Conservation (phyloP, 2,888 invertebrate genomes). For the Papilio gigon region DNA sequence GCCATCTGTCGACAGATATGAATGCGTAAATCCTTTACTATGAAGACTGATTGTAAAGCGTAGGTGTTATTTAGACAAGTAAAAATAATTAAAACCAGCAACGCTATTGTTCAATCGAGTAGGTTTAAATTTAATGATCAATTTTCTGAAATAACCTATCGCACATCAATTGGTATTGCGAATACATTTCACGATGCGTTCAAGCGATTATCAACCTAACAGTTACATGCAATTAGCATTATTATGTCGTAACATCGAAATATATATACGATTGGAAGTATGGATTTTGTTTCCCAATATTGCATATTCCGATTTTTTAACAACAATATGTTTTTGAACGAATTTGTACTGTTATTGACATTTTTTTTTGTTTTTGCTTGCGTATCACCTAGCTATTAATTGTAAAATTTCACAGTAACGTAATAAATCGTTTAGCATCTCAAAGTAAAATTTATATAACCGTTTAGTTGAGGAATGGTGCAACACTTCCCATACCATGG, state of each 20-base stretch:
- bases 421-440: not conserved
- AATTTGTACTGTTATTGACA: not conserved
- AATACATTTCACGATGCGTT: slow-evolving; percentile 18
- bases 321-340: not conserved
- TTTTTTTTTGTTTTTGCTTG: not conserved
- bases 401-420: not conserved
- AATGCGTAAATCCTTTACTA: slow-evolving; percentile 62
- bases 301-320: not conserved
- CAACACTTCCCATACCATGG: slow-evolving; percentile 60
- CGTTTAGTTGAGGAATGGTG: slow-evolving; percentile 54
- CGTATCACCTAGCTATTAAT: no score
- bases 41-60: slow-evolving; percentile 61
- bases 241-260: slow-evolving; percentile 2
- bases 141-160: slow-evolving; percentile 22
- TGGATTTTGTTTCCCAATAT: slow-evolving; percentile 2
- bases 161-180: slow-evolving; percentile 11
- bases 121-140: slow-evolving; percentile 17
- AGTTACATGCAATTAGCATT: slow-evolving; percentile 9
- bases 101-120: slow-evolving; percentile 21
- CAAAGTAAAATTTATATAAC: not conserved
- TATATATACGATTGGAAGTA: slow-evolving; percentile 10
- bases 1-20: slow-evolving; percentile 71
- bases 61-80: slow-evolving; percentile 57
- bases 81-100: slow-evolving; percentile 46
- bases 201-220: slow-evolving; percentile 24